Evolutionary conservation across 1,140 invertebrate genomes (phyloP).

Genomic region (Capitella teleta): DNA sequence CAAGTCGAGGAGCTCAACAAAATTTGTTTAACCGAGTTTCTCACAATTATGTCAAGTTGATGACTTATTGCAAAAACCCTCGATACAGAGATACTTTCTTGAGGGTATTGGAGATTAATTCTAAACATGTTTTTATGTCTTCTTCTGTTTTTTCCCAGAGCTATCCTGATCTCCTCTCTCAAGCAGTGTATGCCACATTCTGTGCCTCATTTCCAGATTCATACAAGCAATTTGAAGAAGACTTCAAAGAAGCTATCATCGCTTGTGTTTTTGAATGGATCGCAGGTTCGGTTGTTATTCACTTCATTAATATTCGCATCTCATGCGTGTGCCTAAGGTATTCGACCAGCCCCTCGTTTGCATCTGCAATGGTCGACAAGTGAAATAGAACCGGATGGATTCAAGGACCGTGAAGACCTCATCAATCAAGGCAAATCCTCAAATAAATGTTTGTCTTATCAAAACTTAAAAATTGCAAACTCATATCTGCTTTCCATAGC

Average conservation of each 20-base stretch:
- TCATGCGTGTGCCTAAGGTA: slow-evolving; percentile 17
- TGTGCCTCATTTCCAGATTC: slow-evolving; percentile 36
- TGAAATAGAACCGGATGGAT: slow-evolving; percentile 31
- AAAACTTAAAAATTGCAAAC: not conserved
- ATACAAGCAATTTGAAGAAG: slow-evolving; percentile 33
- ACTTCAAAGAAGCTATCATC: slow-evolving; percentile 31
- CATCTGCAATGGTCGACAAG: slow-evolving; percentile 31
- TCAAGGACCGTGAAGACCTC: slow-evolving; percentile 31
- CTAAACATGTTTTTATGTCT: not conserved
- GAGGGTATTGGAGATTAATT: slow-evolving; percentile 19
- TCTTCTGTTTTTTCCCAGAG: not conserved
- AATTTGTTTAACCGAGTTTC: slow-evolving; percentile 34
- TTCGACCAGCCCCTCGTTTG: slow-evolving; percentile 26
- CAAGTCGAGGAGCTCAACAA: slow-evolving; percentile 21
- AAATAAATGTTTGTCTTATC: not conserved
- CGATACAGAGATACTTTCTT: slow-evolving; percentile 30
- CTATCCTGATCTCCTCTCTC: slow-evolving; percentile 27
- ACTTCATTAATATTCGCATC: not conserved
- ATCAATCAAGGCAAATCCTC: slow-evolving; percentile 13
- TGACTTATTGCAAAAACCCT: slow-evolving; percentile 23
- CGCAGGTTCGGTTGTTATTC: slow-evolving; percentile 21
- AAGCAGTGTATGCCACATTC: slow-evolving; percentile 33
- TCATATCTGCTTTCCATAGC: not conserved
- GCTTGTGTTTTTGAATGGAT: slow-evolving; percentile 32
- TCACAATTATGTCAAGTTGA: slow-evolving; percentile 38